These are phyloP conservation scores for Ptilodon capucinus DNA, from an alignment of 2,888 invertebrate genomes.

Conservation along the genomic window DNA sequence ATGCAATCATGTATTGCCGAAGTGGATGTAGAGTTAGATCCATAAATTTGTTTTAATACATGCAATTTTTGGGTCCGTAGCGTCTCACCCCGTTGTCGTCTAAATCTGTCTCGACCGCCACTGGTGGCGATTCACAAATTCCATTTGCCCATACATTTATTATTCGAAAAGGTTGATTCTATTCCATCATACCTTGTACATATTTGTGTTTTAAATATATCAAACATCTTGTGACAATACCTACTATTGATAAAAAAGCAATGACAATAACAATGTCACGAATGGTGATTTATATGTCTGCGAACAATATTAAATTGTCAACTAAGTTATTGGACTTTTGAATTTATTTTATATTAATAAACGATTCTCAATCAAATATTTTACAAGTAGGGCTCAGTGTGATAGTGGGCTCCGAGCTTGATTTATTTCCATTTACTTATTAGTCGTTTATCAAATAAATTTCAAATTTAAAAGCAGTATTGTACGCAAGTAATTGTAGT, in stretches of 20 bases:
- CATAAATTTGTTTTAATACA: too few relatives aligned
- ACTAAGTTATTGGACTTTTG: not conserved
- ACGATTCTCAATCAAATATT: not conserved
- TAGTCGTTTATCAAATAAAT: too few relatives aligned
- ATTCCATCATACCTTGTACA: not conserved
- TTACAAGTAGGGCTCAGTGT: not conserved
- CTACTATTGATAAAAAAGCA: not conserved
- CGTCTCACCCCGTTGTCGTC: too few relatives aligned
- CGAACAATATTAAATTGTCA: not conserved
- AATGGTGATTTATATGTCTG: not conserved
- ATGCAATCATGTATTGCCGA: too few relatives aligned
- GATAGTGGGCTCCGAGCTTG: not conserved
- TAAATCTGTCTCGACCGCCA: too few relatives aligned
- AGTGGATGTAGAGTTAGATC: too few relatives aligned
- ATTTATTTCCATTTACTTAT: slow-evolving; percentile 6
- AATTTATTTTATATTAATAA: not conserved
- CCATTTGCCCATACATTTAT: too few relatives aligned
- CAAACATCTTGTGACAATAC: not conserved
- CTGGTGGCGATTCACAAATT: too few relatives aligned
- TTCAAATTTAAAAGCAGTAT: too few relatives aligned
- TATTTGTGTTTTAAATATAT: not conserved
- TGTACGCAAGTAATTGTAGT: too few relatives aligned
- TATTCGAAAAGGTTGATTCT: too few relatives aligned
- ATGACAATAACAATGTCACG: not conserved
- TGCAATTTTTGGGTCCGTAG: too few relatives aligned